phyloP scores from a whole-genome alignment of 2,888 invertebrate genomes.

The Rhingia campestris region DNA sequence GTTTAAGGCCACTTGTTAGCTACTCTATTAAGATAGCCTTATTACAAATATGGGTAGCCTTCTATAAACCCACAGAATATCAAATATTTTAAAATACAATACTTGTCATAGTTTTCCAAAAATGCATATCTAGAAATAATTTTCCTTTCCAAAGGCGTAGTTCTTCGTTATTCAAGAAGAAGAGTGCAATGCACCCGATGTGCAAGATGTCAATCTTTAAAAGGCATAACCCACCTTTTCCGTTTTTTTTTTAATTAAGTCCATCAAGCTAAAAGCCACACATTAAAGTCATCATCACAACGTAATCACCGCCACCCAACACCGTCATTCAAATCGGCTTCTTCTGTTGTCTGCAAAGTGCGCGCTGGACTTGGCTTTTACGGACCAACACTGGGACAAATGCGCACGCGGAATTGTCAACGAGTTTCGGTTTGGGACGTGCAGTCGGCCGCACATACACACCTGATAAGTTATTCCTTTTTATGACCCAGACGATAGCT shows the following conservation, averaged over 20 bases:
- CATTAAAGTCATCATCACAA: conserved; percentile 62
- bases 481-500: conserved; percentile 67
- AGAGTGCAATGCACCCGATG: conserved; percentile 8
- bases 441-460: conserved; percentile 40
- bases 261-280: conserved; percentile 58
- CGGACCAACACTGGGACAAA: conserved; percentile 51
- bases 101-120: background rate
- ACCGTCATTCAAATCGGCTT: conserved; percentile 58
- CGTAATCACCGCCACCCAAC: conserved; percentile 53
- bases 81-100: background rate
- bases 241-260: conserved; percentile 44
- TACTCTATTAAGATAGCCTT: background rate
- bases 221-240: conserved; percentile 6
- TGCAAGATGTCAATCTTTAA: conserved; percentile 22
- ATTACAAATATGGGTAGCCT: background rate
- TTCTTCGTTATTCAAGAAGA: background rate
- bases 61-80: background rate
- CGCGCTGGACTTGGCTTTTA: conserved; percentile 28
- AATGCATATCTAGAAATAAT: background rate
- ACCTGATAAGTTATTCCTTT: conserved; percentile 62
- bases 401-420: conserved; percentile 67
- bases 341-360: conserved; percentile 49
- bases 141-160: background rate
- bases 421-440: conserved; percentile 32
- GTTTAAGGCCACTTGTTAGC: background rate